phyloP scores from a whole-genome alignment of 2,113 vertebrate species.

The Petromus typicus region DNA sequence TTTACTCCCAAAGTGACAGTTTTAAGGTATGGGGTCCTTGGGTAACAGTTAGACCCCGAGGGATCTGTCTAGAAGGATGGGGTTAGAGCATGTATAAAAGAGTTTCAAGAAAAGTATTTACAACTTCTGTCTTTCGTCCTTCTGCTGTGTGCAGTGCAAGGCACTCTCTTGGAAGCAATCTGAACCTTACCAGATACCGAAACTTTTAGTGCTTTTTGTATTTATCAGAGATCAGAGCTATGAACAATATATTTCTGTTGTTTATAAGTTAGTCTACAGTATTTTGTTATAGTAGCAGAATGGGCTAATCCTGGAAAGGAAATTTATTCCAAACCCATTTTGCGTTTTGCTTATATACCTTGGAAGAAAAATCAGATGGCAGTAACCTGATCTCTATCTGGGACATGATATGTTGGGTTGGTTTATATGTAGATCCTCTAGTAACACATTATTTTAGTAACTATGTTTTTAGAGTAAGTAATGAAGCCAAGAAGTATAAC shows the following conservation, averaged over 20 bases:
- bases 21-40: background rate
- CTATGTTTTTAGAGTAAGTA: background rate
- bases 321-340: conserved; percentile 35
- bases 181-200: background rate
- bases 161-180: background rate
- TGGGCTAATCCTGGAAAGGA: background rate
- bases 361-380: background rate
- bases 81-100: background rate
- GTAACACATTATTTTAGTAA: background rate
- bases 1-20: background rate
- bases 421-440: background rate
- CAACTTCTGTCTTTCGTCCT: background rate
- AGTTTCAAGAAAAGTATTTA: background rate
- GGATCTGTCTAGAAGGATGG: background rate
- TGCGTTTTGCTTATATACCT: conserved; percentile 36
- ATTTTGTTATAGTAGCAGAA: background rate
- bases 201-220: background rate
- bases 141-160: background rate
- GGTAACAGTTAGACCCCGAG: background rate
- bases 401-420: background rate
- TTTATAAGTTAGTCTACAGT: background rate
- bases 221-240: background rate
- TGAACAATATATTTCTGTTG: background rate
- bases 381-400: background rate
- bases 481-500: background rate